Conservation (phyloP, 2,113 vertebrate species). For the Bubo bubo region DNA sequence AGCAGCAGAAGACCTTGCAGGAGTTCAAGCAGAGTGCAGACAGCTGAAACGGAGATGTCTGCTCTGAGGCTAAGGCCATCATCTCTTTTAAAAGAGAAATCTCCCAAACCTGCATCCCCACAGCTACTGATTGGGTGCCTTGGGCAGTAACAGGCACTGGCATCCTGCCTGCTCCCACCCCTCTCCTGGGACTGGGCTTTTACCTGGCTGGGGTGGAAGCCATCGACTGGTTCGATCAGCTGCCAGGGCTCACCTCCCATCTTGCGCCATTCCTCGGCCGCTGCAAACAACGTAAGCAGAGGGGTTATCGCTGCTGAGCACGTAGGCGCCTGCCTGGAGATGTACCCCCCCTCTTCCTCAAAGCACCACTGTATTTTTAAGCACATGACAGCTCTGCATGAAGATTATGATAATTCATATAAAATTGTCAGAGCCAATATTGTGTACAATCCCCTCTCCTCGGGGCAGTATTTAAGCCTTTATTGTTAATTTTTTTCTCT, state of each 20-base stretch:
- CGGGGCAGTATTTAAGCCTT: conserved; percentile 15
- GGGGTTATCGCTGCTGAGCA: background rate
- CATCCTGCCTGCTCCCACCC: background rate
- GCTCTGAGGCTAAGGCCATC: background rate
- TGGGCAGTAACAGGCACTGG: fast-evolving
- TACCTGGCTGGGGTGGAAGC: conserved; percentile 83
- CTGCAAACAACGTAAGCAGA: conserved; percentile 23
- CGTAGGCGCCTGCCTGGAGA: fast-evolving
- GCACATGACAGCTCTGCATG: background rate
- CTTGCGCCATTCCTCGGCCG: conserved; percentile 62
- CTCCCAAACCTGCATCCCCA: fast-evolving
- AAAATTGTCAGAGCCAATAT: background rate
- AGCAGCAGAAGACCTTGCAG: background rate
- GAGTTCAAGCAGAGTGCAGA: background rate
- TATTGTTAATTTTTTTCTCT: background rate
- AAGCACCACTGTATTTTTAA: background rate
- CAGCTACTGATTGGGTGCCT: fast-evolving
- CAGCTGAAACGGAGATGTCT: fast-evolving
- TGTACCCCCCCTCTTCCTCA: background rate
- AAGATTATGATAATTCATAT: background rate
- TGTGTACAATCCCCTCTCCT: background rate
- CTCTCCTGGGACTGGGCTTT: fast-evolving
- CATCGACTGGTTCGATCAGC: conserved; percentile 75
- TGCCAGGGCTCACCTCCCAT: conserved; percentile 75
- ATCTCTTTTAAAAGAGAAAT: background rate